Conservation (phyloP, 2,888 invertebrate genomes). For the Hydroisotoma schaefferi region DNA sequence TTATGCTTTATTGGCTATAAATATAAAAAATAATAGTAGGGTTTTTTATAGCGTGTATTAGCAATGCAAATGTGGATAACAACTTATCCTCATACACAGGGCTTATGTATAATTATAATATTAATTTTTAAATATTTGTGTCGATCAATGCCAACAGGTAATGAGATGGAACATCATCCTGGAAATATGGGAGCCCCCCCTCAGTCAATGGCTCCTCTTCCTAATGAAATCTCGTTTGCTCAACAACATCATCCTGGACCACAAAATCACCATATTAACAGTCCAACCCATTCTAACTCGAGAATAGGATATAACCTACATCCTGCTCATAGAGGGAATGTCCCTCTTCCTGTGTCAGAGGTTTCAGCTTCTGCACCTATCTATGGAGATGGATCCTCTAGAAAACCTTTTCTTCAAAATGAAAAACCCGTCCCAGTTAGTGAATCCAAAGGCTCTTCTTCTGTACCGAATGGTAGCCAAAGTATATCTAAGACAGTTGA, state of each 20-base stretch:
- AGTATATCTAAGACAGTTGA: too few species aligned
- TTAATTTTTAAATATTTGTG: not conserved
- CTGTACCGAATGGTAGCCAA: too few species aligned
- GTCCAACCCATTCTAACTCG: constrained; percentile 20
- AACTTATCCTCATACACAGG: not conserved
- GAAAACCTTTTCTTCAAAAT: too few species aligned
- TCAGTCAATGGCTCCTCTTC: constrained; percentile 25
- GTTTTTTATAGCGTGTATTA: not conserved
- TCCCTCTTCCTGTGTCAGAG: constrained; percentile 16
- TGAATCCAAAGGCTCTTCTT: not conserved
- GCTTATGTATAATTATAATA: not conserved
- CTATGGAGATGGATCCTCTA: too few species aligned
- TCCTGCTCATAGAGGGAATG: constrained; percentile 15
- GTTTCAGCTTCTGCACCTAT: not conserved
- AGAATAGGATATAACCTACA: not conserved
- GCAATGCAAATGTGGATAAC: not conserved
- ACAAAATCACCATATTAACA: constrained; percentile 20
- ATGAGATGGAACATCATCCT: constrained; percentile 34
- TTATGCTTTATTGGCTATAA: not conserved
- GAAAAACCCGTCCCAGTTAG: not conserved
- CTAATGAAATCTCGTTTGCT: constrained; percentile 36
- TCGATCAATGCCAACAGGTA: constrained; percentile 20
- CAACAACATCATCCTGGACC: constrained; percentile 32
- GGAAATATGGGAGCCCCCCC: constrained; percentile 18
- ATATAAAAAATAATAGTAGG: not conserved